phyloP scores from a whole-genome alignment of 2,113 vertebrate genomes.

The Halcyon senegalensis region DNA sequence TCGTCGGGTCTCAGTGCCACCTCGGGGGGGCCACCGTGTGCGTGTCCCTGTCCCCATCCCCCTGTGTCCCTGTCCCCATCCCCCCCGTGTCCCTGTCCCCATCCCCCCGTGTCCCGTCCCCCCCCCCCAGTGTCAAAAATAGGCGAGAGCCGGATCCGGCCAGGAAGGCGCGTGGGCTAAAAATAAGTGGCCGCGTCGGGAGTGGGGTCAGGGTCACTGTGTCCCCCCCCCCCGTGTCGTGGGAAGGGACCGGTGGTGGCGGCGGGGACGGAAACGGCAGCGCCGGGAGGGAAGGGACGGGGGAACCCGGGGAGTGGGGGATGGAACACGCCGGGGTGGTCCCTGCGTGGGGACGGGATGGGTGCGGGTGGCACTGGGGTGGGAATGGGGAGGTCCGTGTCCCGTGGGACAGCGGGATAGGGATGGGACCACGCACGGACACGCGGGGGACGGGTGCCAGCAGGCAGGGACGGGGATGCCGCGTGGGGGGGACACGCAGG shows the following conservation, averaged over 20 bases:
- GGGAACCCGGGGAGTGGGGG: background rate
- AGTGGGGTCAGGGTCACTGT: background rate
- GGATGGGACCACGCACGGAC: background rate
- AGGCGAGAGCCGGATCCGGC: background rate
- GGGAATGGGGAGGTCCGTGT: background rate
- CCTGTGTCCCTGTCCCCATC: no score
- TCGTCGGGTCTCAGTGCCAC: accelerated
- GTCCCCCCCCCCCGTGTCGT: background rate
- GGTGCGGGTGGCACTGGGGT: background rate
- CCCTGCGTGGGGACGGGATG: background rate
- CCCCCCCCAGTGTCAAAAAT: background rate
- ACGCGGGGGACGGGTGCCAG: background rate
- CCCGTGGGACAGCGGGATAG: no score
- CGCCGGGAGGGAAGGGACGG: background rate
- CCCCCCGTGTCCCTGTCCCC: background rate
- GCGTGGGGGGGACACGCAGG: background rate
- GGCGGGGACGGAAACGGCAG: background rate
- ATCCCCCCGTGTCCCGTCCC: no score
- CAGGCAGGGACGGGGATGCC: background rate
- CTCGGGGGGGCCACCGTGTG: no score
- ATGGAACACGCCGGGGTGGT: no score
- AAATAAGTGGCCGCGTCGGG: background rate
- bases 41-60: no score
- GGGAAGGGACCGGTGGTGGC: background rate
- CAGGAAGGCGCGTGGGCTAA: background rate